Evolutionary conservation across 2,113 vertebrate genomes (phyloP).

Genomic region (Egretta garzetta): DNA sequence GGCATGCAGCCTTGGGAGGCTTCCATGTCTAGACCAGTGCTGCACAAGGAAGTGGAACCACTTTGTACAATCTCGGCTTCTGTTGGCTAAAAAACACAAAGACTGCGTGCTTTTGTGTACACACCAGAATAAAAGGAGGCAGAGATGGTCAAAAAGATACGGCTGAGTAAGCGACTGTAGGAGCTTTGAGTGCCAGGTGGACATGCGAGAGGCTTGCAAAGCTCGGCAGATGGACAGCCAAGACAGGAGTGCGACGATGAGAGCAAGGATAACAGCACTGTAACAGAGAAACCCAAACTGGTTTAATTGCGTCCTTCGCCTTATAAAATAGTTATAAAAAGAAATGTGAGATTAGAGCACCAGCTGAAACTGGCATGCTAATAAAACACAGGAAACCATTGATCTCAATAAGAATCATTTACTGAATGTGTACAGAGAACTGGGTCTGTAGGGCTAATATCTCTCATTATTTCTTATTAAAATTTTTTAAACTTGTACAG

Average conservation of each 20-base stretch:
- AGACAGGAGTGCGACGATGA: not conserved
- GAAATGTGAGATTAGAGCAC: conserved; percentile 18
- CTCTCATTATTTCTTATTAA: not conserved
- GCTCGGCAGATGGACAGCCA: not conserved
- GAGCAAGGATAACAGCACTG: not conserved
- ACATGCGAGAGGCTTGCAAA: fast-evolving
- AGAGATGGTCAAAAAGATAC: conserved; percentile 3
- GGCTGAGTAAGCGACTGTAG: not conserved
- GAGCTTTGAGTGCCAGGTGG: not conserved
- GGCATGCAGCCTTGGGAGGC: not conserved
- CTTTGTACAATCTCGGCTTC: not conserved
- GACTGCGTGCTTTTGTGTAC: not conserved
- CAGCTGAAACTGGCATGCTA: not conserved
- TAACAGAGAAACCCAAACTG: conserved; percentile 29
- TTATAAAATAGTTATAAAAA: conserved; percentile 60
- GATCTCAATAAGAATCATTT: not conserved
- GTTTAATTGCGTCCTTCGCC: conserved; percentile 29
- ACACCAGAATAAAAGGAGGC: not conserved
- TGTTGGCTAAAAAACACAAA: not conserved
- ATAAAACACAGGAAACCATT: conserved; percentile 35
- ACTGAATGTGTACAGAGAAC: not conserved
- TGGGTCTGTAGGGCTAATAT: not conserved
- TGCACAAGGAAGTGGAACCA: not conserved
- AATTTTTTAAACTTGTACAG: not conserved
- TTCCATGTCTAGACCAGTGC: not conserved